Conservation (phyloP, 2,888 invertebrate species). For the Leptinotarsa tumamoca region DNA sequence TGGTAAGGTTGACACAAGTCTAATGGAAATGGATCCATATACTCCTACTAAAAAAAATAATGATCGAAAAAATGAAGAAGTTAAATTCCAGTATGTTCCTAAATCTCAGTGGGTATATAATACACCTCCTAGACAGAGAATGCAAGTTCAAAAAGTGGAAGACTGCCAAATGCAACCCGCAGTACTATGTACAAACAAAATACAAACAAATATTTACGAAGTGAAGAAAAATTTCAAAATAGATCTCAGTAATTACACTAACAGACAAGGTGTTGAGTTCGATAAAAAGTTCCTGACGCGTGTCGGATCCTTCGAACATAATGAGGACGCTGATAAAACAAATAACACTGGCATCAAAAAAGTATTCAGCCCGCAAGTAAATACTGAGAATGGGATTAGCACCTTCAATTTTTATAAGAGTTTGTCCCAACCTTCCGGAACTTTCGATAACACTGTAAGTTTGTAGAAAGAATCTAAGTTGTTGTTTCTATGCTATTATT, state of each 20-base stretch:
- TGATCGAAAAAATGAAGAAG: slow-evolving; percentile 16
- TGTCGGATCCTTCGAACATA: slow-evolving; percentile 29
- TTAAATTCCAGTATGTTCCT: slow-evolving; percentile 36
- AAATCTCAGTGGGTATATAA: slow-evolving; percentile 48
- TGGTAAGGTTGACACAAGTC: slow-evolving; percentile 38
- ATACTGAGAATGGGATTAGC: background rate
- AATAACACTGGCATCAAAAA: background rate
- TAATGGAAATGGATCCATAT: slow-evolving; percentile 8
- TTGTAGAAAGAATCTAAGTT: background rate
- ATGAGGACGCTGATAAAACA: slow-evolving; percentile 13
- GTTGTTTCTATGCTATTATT: no score
- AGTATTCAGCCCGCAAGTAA: background rate
- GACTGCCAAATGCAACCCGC: slow-evolving; percentile 46
- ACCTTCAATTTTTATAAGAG: background rate
- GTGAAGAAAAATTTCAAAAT: slow-evolving; percentile 38
- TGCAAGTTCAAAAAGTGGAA: slow-evolving; percentile 35
- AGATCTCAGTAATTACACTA: slow-evolving; percentile 24
- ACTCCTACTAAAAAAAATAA: background rate
- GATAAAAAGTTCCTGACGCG: slow-evolving; percentile 32
- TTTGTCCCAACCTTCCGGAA: slow-evolving; percentile 3
- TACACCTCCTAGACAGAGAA: slow-evolving; percentile 49
- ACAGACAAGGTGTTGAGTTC: slow-evolving; percentile 29
- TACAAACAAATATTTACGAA: slow-evolving; percentile 47
- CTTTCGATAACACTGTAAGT: background rate
- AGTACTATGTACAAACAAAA: slow-evolving; percentile 41